Conservation (phyloP, 2,797 vertebrate species). For the Sebastes hopkinsi region DNA sequence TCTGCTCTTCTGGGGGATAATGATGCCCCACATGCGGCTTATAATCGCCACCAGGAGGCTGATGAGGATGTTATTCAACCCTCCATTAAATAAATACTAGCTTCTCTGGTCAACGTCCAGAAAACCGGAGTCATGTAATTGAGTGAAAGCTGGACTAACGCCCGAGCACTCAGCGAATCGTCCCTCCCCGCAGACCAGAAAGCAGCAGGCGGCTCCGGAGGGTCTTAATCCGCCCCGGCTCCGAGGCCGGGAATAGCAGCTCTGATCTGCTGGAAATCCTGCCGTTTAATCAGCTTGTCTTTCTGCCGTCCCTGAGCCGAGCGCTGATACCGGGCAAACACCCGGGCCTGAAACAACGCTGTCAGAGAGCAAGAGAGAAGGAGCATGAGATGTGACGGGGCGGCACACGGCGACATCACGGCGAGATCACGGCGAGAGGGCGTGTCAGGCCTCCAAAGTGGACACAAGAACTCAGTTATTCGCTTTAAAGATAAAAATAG, state of each 20-base stretch:
- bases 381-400: not conserved
- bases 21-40: not conserved
- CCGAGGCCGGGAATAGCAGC: constrained; percentile 67
- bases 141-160: constrained; percentile 2
- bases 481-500: not conserved
- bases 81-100: not conserved
- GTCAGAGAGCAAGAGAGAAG: not conserved
- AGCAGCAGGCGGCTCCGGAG: constrained; percentile 21
- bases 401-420: not conserved
- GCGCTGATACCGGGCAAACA: not conserved
- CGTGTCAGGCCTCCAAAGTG: not conserved
- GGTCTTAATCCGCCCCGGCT: constrained; percentile 55
- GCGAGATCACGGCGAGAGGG: not conserved
- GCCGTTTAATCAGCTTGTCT: constrained; percentile 69
- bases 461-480: not conserved
- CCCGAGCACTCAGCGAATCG: not conserved
- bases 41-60: not conserved
- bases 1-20: not conserved
- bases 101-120: constrained; percentile 7
- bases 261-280: constrained; percentile 69
- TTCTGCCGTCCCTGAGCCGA: constrained; percentile 46
- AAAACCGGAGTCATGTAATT: not conserved
- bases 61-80: not conserved
- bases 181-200: not conserved
- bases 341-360: not conserved